Evolutionary conservation across 2,113 vertebrate genomes (phyloP).

Genomic region (Carassius gibelio): DNA sequence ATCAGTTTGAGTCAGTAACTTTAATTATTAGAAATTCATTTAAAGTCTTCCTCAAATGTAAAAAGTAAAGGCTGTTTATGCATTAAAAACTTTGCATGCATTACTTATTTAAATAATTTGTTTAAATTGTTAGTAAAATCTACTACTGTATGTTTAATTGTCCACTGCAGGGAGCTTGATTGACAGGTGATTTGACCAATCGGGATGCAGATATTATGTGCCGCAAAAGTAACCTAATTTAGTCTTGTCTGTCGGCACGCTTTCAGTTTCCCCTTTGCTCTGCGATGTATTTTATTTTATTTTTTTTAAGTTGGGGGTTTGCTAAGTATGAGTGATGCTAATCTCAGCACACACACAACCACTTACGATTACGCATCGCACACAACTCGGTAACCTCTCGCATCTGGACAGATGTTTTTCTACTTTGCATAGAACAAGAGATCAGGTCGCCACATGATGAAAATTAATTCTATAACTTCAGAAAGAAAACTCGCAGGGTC

Average conservation of each 20-base stretch:
- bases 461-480: conserved; percentile 17
- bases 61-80: neutral
- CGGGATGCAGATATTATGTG: too few relatives aligned
- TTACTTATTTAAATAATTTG: neutral
- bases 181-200: too few relatives aligned
- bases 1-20: neutral
- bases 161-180: too few relatives aligned
- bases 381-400: neutral
- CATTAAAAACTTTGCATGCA: neutral
- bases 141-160: neutral
- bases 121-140: neutral
- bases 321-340: neutral
- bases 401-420: neutral
- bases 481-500: conserved; percentile 6
- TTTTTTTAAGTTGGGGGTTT: neutral
- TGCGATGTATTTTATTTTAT: too few relatives aligned
- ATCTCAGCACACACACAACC: neutral
- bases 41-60: neutral
- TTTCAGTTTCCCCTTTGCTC: too few relatives aligned
- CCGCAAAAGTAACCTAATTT: too few relatives aligned
- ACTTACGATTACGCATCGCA: neutral
- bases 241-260: too few relatives aligned
- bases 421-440: conserved; percentile 1
- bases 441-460: neutral
- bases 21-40: neutral